Conservation (phyloP, 2,888 invertebrate species). For the Ryuthela nishihirai region DNA sequence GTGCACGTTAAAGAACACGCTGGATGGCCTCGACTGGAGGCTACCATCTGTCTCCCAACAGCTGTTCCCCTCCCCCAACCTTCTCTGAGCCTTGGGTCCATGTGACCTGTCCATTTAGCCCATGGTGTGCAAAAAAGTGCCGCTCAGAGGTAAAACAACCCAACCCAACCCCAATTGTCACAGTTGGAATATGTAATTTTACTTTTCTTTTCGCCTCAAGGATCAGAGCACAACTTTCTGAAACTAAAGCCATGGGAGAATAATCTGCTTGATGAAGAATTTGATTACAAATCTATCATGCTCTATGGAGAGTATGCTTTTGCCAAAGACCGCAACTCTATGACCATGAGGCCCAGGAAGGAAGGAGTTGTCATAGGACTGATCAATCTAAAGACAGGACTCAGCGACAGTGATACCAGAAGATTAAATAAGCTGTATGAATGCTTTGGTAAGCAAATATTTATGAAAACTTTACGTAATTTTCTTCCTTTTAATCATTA, state of each 20-base stretch:
- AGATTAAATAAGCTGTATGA: conserved; percentile 49
- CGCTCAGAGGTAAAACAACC: too few relatives aligned
- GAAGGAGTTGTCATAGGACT: conserved; percentile 43
- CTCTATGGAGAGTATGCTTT: conserved; percentile 54
- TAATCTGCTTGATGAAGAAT: conserved; percentile 47
- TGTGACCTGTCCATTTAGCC: too few relatives aligned
- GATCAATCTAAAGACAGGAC: conserved; percentile 41
- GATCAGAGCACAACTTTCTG: conserved; percentile 24
- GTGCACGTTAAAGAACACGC: too few relatives aligned
- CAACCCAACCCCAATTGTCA: too few relatives aligned
- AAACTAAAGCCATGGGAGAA: conserved; percentile 44
- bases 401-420: conserved; percentile 47
- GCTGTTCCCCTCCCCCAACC: too few relatives aligned
- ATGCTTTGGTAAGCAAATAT: conserved; percentile 43
- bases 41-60: too few relatives aligned
- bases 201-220: conserved; percentile 2
- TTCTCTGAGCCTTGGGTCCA: too few relatives aligned
- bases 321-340: conserved; percentile 47
- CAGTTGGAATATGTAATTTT: not conserved
- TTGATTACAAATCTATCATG: conserved; percentile 54
- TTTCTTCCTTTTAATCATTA: not conserved
- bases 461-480: not conserved
- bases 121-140: too few relatives aligned
- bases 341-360: conserved; percentile 35
- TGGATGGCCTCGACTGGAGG: too few relatives aligned